Evolutionary conservation across 2,888 invertebrate species (phyloP).

Genomic region (Eledona agricola): DNA sequence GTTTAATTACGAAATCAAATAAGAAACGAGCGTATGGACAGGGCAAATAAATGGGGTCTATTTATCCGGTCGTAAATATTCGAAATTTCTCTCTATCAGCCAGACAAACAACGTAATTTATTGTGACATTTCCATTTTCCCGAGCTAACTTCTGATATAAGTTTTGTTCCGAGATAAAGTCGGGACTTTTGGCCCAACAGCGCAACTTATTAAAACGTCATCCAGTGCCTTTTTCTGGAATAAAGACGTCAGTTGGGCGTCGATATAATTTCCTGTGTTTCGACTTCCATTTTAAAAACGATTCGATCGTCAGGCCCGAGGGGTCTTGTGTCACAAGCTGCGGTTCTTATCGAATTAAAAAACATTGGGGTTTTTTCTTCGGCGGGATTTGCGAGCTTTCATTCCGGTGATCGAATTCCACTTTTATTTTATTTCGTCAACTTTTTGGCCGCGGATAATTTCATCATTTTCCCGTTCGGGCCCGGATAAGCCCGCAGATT

Average conservation of each 20-base stretch:
- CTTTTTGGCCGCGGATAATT: background rate
- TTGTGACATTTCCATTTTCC: constrained; percentile 53
- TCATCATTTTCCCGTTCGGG: constrained; percentile 5
- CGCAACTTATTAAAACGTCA: constrained; percentile 31
- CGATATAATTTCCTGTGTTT: constrained; percentile 25
- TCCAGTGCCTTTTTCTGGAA: constrained; percentile 18
- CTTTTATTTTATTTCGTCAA: constrained; percentile 13
- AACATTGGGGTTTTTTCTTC: constrained; percentile 19
- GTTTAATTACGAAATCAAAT: constrained; percentile 11
- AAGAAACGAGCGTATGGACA: constrained; percentile 3
- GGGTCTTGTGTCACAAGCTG: constrained; percentile 3
- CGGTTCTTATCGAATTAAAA: constrained; percentile 16
- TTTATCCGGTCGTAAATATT: constrained; percentile 45
- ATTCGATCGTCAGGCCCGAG: background rate
- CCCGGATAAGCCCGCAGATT: constrained; percentile 2
- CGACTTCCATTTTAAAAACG: too few species aligned
- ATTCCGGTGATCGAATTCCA: constrained; percentile 7
- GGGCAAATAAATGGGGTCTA: too few species aligned
- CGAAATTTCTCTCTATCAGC: constrained; percentile 41
- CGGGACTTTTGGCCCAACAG: constrained; percentile 16
- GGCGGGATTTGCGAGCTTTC: constrained; percentile 13
- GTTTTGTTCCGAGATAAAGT: constrained; percentile 25
- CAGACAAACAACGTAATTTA: constrained; percentile 53
- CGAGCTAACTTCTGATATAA: constrained; percentile 43
- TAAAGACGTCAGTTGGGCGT: constrained; percentile 11